These are phyloP conservation scores for Corvus cornix DNA, from an alignment of 2,113 vertebrate species.

Conservation along the genomic window DNA sequence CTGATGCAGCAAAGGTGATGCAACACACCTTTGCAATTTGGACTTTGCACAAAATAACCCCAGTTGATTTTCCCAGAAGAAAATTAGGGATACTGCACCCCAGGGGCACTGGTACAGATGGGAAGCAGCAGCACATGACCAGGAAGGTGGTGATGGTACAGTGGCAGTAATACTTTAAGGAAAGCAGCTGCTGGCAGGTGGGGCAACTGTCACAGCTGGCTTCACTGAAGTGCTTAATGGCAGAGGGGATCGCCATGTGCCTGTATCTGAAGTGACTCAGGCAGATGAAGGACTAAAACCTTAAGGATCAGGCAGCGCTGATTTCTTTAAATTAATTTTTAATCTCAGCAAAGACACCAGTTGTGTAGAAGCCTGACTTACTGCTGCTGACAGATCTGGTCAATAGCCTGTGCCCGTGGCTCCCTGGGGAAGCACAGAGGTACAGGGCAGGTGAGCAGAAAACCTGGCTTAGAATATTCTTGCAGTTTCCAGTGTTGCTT, in stretches of 20 bases:
- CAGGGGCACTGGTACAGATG: neutral
- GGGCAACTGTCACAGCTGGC: neutral
- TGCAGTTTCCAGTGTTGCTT: neutral
- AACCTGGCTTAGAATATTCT: neutral
- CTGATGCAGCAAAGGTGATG: neutral
- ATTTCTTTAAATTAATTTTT: neutral
- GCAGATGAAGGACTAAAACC: neutral
- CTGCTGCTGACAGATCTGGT: neutral
- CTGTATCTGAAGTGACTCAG: neutral
- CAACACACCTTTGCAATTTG: neutral
- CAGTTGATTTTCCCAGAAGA: neutral
- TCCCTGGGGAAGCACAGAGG: neutral
- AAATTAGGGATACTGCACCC: neutral
- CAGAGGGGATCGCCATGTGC: neutral
- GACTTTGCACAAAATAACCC: neutral
- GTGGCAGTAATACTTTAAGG: neutral
- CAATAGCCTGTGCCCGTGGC: fast-evolving
- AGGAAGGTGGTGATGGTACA: fast-evolving
- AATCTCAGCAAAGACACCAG: neutral
- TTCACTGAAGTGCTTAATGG: neutral
- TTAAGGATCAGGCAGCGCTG: neutral
- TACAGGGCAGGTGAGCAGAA: neutral
- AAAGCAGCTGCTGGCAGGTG: neutral
- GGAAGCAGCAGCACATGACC: neutral
- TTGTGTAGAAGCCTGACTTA: neutral